These are phyloP conservation scores for Phortica variegata DNA, from an alignment of 1,140 invertebrate genomes.

Conservation along the genomic window DNA sequence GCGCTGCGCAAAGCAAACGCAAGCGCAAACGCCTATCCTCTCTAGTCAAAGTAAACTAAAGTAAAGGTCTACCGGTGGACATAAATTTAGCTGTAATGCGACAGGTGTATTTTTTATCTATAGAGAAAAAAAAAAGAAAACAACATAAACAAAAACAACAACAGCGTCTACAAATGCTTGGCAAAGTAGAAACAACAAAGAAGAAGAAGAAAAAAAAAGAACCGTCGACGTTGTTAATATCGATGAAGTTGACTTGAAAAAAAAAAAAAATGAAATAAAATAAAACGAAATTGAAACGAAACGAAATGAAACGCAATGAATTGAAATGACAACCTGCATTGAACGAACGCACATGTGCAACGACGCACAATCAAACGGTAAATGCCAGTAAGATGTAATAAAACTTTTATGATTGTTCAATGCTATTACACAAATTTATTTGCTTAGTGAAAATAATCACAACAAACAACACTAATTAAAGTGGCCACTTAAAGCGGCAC, in stretches of 20 bases:
- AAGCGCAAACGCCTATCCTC: constrained; percentile 44
- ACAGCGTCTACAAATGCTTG: constrained; percentile 1
- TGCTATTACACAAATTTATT: constrained; percentile 42
- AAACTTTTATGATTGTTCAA: constrained; percentile 31
- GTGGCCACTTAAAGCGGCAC: too few relatives aligned
- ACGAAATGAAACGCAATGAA: too few relatives aligned
- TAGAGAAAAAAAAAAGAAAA: constrained; percentile 44
- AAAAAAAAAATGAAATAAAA: too few relatives aligned
- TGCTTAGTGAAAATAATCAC: too few relatives aligned
- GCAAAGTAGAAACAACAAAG: too few relatives aligned
- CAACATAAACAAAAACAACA: constrained; percentile 17
- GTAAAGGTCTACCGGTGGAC: constrained; percentile 55
- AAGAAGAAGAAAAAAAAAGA: too few relatives aligned
- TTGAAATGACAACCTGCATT: too few relatives aligned
- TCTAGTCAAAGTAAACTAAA: too few relatives aligned
- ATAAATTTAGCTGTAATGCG: constrained; percentile 56
- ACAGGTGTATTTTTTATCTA: constrained; percentile 55
- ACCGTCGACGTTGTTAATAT: neutral
- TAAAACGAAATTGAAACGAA: neutral
- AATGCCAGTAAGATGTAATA: constrained; percentile 42
- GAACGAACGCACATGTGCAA: constrained; percentile 40
- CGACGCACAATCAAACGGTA: constrained; percentile 29
- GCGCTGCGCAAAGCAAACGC: neutral
- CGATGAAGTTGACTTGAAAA: too few relatives aligned
- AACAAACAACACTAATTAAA: too few relatives aligned